A percentile compares a stretch with the other conserved stretches of the same genome.
These are phyloP conservation scores for Sciurus niger DNA, from an alignment of 2,113 vertebrate species.

Conservation along the genomic window DNA sequence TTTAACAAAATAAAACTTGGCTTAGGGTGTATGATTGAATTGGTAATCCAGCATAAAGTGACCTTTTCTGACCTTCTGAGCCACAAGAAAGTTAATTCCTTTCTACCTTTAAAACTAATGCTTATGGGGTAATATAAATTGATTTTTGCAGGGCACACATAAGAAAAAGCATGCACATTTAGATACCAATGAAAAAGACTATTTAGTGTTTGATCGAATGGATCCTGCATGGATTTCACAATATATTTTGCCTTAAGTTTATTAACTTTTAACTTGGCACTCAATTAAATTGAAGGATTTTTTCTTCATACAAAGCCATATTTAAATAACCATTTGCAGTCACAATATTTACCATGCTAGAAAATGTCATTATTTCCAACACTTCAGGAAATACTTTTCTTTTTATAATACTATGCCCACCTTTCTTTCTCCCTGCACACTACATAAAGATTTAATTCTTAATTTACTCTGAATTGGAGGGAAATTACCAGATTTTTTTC, in stretches of 20 bases:
- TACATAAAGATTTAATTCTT: conserved; percentile 51
- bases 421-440: neutral
- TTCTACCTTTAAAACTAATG: conserved; percentile 42
- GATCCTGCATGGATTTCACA: conserved; percentile 76
- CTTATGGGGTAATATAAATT: neutral
- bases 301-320: conserved; percentile 62
- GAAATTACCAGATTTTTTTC: conserved; percentile 52
- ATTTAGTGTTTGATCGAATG: conserved; percentile 60
- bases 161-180: conserved; percentile 52
- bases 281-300: conserved; percentile 35
- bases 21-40: neutral
- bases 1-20: conserved; percentile 28
- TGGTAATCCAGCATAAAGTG: conserved; percentile 34
- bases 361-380: conserved; percentile 72
- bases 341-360: conserved; percentile 59
- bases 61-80: conserved; percentile 37
- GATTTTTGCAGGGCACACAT: conserved; percentile 4
- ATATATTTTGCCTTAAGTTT: conserved; percentile 63
- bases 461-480: conserved; percentile 62
- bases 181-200: conserved; percentile 34
- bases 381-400: conserved; percentile 43
- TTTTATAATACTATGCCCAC: neutral
- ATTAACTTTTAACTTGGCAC: conserved; percentile 73
- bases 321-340: conserved; percentile 77
- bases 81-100: conserved; percentile 25